Evolutionary conservation across 2,888 invertebrate species (phyloP).

Genomic region (Hydraecia micacea): DNA sequence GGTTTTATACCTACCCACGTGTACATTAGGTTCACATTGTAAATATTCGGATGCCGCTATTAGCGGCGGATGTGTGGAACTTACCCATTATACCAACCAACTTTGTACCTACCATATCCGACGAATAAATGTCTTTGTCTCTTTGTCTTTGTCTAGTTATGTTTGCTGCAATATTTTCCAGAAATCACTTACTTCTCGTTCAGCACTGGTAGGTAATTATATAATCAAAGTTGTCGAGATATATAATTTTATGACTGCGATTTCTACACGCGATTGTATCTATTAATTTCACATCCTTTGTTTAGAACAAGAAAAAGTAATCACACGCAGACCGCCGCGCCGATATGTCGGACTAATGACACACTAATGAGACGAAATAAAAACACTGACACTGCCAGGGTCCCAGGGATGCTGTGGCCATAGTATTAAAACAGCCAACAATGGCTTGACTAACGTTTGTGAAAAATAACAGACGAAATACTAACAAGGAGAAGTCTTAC

Average conservation of each 20-base stretch:
- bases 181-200: conserved; percentile 11
- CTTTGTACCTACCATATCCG: no score
- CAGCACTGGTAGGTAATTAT: conserved; percentile 29
- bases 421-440: not conserved
- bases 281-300: conserved; percentile 68
- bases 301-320: conserved; percentile 50
- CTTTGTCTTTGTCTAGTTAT: no score
- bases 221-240: no score
- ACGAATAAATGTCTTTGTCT: no score
- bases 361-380: conserved; percentile 12
- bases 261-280: conserved; percentile 60
- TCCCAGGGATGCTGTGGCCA: conserved; percentile 3
- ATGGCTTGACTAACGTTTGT: conserved; percentile 11
- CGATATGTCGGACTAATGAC: not conserved
- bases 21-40: no score
- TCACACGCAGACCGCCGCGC: conserved; percentile 13
- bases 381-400: conserved; percentile 19
- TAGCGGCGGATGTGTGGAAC: no score
- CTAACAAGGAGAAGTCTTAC: conserved; percentile 10
- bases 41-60: no score
- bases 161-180: conserved; percentile 9
- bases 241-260: conserved; percentile 29
- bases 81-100: no score
- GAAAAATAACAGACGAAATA: conserved; percentile 17
- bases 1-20: no score